Evolutionary conservation across 2,888 invertebrate genomes (phyloP), one percentile per base, ranked within the genome.

Genomic region (Nymphalis polychloros): DNA sequence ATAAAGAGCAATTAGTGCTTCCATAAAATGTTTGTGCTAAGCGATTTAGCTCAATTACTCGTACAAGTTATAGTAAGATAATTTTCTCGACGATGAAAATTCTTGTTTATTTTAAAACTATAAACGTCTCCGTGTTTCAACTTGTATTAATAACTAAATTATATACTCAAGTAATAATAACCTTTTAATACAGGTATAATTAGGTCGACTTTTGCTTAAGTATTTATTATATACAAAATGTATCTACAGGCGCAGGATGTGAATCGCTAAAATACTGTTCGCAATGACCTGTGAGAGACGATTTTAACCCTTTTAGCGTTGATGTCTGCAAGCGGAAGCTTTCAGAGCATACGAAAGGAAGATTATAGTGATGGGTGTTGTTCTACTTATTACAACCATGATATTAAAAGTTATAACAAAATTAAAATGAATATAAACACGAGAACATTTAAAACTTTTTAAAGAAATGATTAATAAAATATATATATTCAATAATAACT

Each of bases 271-370:
- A 50, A 66, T 72, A 66, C 61, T 66, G 47, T 50, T 64, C 60
- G 53, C 64, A 64, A 64, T 72, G 68, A 68, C 69, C 72, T 64
- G 67, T 67, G 66, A 67, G 59, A 70, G 68, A 62, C 57, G 70
- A 57, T 59, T 69, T 67, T 72, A 70, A 70, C 67, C 72, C 72
- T 72, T 70, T 72, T 71, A 72, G 67, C 67, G 61, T 10, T 49
- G 70, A 61, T 57, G 64, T 57, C 66, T 67, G 67, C 59, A 59
- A 67, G 63, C 68, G 72, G 70, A 70, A 66, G 72, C 72, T 72
- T 71, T 71, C 68, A 71, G 68, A 67, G 63, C 68, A 62, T 71
- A 52, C 65, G 68, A 59, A 53, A 68, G 53, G 67, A 62, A 69
- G 49, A 67, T 72, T 70, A 71, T 55, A 62, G 62, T 62, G 55